Base-by-base conservation (phyloP, 2,888 invertebrate species). In the Iphiclides podalirius region DNA sequence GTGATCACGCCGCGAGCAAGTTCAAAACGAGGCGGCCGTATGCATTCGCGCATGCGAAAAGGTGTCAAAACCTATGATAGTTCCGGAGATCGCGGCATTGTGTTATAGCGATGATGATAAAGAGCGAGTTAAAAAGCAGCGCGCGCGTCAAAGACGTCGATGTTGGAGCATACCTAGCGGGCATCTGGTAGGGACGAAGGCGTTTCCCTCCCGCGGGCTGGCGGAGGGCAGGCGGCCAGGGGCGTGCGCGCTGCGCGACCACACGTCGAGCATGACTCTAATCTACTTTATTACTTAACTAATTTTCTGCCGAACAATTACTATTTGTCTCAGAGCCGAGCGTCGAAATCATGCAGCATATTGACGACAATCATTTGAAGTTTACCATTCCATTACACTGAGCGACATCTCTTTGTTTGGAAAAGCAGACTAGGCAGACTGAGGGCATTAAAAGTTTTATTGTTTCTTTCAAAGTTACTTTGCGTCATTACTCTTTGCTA, bases 21-120 rank as follows among this genome's bases (percentile, higher is more conserved):
- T 86, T 87, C 80, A 72, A 81, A 88, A 84, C 85, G 85, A 83
- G 85, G 88, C 84, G 79, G 83, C 72, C 82, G 76, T 85, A 85
- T 84, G 81, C 79, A 87, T 79, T 83, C 80, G 86, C 87, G 88
- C 88, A 88, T 88, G 88, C 88, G 85, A 86, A 78, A 72, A 79
- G 78, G 78, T 81, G 84, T 88, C 85, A 83, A 85, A 87, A 87
- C 85, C 86, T 86, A 85, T 86, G 86, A 77, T 86, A 86, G 79
- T 84, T 81, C 61, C 67, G 71, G 64, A 75, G 77, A 79, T 79
- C 75, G 71, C 69, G 72, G 68, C 61, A 74, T 75, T 75, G 75
- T 74, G 67, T 73, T 78, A 64, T 70, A 70, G 65, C 63, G 64
- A 59, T 64, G 66, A 70, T 61, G 57, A 70, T 63, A 70, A 69